Evolutionary conservation across 2,113 vertebrate species (phyloP), one percentile per base, ranked within the genome.

Genomic region (Artemisiospiza belli): DNA sequence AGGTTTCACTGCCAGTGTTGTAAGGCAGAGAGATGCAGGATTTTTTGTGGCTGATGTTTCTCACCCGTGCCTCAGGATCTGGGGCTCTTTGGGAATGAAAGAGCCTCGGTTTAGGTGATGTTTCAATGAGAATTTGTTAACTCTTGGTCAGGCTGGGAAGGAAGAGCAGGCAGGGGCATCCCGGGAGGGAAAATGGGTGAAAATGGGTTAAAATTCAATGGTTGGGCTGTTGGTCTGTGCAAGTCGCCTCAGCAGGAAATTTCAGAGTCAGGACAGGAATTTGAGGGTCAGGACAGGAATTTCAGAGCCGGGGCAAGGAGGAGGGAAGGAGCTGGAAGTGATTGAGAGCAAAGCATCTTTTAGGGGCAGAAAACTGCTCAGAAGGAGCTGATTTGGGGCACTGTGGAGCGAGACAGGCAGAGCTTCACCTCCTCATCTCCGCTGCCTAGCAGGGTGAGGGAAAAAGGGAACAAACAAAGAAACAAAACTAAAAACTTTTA

Each of bases 1-100:
- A 93, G 85, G 28, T 77, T 96, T 91, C 76, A 31, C 68, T 83
- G 93, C 92, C 94, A 89, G 96, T 3, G 95, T 47, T 90, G 90
- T n/a, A 12, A 91, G 94, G 93, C 72, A 86, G 79, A n/a, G 87
- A 47, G 84, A 94, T 24, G 89, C 51, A 10, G 11, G 2, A 46
- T 78, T 93, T 64, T 64, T 84, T 93, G 83, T 68, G 88, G 92
- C 83, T 23, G 62, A 39, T 41, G 2, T 89, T 95, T 94, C 92
- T 96, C 30, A 2, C 88, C 92, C 39, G 30, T 51, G 85, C 69
- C 37, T 87, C 15, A 85, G 83, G 85, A 68, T 49, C 52, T 77
- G 82, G 18, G 73, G 78, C 55, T 70, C 75, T 70, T 39, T 93
- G 93, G 92, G 55, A 92, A 47, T 9, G 64, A 41, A 83, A n/a